phyloP scores from a whole-genome alignment of 2,113 vertebrate species.

The Ramphastos sulfuratus region DNA sequence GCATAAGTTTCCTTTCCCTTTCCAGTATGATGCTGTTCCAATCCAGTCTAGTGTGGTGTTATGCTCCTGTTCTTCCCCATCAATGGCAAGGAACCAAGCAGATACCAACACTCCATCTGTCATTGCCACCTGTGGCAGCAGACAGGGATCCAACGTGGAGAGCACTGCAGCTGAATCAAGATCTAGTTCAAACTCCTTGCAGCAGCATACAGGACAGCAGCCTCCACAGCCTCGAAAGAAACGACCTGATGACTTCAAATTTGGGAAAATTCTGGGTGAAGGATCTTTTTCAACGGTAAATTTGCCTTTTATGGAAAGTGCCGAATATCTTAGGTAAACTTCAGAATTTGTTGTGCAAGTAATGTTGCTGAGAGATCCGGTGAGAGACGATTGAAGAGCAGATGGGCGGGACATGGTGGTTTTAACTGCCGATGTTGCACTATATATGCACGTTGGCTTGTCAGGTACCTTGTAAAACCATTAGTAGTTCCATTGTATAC shows the following conservation, averaged over 20 bases:
- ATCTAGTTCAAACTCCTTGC: conserved; percentile 71
- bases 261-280: conserved; percentile 97
- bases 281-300: conserved; percentile 95
- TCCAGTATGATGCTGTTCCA: conserved; percentile 96
- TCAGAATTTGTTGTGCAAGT: background rate
- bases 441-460: background rate
- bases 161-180: conserved; percentile 78
- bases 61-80: conserved; percentile 93
- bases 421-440: background rate
- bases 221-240: conserved; percentile 92
- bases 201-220: conserved; percentile 77
- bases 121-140: conserved; percentile 83
- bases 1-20: conserved; percentile 10
- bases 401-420: background rate
- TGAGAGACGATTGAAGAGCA: background rate
- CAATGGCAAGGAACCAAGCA: conserved; percentile 95
- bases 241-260: conserved; percentile 95
- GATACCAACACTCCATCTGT: conserved; percentile 86
- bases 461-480: background rate
- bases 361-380: background rate
- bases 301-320: background rate
- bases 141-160: conserved; percentile 88
- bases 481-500: background rate
- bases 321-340: background rate
- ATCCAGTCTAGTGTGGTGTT: conserved; percentile 95